phyloP scores from a whole-genome alignment of 2,113 vertebrate species.

The Vulpes ferrilata region DNA sequence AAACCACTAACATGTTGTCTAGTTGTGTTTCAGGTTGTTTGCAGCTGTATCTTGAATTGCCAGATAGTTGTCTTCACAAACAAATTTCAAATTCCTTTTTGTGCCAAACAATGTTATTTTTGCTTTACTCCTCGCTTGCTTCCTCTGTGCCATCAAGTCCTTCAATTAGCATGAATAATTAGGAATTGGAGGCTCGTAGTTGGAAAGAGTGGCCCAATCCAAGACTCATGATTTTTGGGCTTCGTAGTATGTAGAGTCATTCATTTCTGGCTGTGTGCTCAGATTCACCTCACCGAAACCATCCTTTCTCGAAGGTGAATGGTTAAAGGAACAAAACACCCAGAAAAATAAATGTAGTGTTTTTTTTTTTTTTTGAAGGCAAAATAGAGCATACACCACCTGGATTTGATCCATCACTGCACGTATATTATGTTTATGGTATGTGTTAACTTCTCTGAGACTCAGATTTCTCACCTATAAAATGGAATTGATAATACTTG shows the following conservation, averaged over 20 bases:
- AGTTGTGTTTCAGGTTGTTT: not conserved
- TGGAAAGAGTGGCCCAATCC: not conserved
- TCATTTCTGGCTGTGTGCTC: not conserved
- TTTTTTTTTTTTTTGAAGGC: not conserved
- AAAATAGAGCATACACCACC: not conserved
- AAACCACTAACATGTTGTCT: rapidly evolving
- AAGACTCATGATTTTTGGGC: not conserved
- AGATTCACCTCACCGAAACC: not conserved
- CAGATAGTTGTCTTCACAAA: not conserved
- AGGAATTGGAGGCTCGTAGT: not conserved
- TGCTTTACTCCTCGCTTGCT: not conserved
- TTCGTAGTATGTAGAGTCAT: not conserved
- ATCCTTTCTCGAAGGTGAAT: constrained; percentile 15
- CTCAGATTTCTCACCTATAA: not conserved
- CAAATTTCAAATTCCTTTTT: not conserved
- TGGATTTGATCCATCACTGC: not conserved
- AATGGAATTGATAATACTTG: not conserved
- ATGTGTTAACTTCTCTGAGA: not conserved
- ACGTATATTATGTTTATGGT: not conserved
- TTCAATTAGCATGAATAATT: not conserved
- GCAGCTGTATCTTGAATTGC: not conserved
- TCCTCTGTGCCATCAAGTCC: not conserved
- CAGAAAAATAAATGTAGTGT: not conserved
- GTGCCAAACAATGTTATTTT: not conserved
- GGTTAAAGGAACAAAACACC: not conserved